These are phyloP conservation scores for Drosophila maculinotata DNA, from an alignment of 2,888 invertebrate species.

Conservation along the genomic window DNA sequence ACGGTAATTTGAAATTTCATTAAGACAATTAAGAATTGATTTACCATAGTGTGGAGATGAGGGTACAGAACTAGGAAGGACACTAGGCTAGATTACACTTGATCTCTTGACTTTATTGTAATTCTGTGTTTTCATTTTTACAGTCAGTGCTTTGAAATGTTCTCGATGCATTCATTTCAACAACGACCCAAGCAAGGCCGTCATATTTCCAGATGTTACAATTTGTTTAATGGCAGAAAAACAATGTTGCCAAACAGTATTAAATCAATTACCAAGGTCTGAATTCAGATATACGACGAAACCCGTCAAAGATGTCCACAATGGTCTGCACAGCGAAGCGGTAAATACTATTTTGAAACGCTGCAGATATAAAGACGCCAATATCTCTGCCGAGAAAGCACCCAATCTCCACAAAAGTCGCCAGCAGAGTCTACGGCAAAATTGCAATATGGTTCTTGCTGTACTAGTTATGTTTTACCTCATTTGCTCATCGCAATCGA, in stretches of 20 bases:
- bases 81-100: no score
- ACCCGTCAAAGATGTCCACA: not conserved
- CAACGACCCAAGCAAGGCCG: not conserved
- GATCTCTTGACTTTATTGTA: no score
- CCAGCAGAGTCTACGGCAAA: not conserved
- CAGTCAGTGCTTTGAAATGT: constrained; percentile 16
- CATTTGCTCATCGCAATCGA: constrained; percentile 48
- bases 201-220: not conserved
- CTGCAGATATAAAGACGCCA: not conserved
- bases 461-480: constrained; percentile 42
- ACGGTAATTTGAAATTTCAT: no score
- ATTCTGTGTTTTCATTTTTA: constrained; percentile 5
- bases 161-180: not conserved
- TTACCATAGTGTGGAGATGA: no score
- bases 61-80: no score
- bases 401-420: not conserved
- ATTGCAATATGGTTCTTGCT: constrained; percentile 32
- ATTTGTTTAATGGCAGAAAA: not conserved
- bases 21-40: no score
- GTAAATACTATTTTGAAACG: not conserved
- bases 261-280: constrained; percentile 27
- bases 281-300: constrained; percentile 1
- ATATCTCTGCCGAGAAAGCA: not conserved
- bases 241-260: constrained; percentile 27
- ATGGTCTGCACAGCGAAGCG: not conserved